These are phyloP conservation scores for Nesidiocoris tenuis DNA, from an alignment of 2,888 invertebrate species.

Conservation along the genomic window DNA sequence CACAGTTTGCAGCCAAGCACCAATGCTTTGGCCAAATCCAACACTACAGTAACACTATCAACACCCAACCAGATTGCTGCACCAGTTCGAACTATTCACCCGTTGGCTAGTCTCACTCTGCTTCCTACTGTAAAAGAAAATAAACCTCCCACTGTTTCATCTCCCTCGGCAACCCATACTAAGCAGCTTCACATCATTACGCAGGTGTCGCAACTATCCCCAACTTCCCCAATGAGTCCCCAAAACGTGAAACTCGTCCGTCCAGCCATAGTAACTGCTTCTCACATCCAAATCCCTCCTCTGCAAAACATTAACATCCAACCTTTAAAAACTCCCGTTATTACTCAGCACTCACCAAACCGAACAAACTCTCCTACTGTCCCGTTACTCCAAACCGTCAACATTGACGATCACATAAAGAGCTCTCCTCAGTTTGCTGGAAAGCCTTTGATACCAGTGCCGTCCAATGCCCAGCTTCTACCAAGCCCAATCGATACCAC, in stretches of 20 bases:
- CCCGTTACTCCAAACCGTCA: constrained; percentile 44
- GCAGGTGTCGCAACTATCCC: constrained; percentile 31
- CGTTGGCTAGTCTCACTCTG: constrained; percentile 24
- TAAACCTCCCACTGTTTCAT: constrained; percentile 2
- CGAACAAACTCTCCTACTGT: constrained; percentile 17
- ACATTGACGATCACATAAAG: constrained; percentile 28
- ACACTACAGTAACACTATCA: constrained; percentile 1
- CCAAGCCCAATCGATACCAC: constrained; percentile 25
- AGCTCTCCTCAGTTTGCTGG: constrained; percentile 17
- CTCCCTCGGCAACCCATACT: neutral
- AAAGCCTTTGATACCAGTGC: constrained; percentile 12
- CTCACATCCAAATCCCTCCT: constrained; percentile 34
- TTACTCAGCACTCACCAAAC: constrained; percentile 18
- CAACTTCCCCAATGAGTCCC: constrained; percentile 45
- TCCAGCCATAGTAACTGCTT: constrained; percentile 15
- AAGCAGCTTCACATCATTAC: constrained; percentile 44
- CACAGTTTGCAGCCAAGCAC: constrained; percentile 12
- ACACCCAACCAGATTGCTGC: constrained; percentile 5
- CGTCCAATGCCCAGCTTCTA: constrained; percentile 23
- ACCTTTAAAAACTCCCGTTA: constrained; percentile 15
- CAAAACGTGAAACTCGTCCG: constrained; percentile 47
- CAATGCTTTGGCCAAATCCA: constrained; percentile 2
- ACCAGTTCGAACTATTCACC: constrained; percentile 19
- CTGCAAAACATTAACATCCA: constrained; percentile 35
- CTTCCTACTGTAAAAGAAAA: constrained; percentile 8